Evolutionary conservation across 2,888 invertebrate species (phyloP), one percentile per base, ranked within the genome.

Genomic region (Drosophila austrosaltans): DNA sequence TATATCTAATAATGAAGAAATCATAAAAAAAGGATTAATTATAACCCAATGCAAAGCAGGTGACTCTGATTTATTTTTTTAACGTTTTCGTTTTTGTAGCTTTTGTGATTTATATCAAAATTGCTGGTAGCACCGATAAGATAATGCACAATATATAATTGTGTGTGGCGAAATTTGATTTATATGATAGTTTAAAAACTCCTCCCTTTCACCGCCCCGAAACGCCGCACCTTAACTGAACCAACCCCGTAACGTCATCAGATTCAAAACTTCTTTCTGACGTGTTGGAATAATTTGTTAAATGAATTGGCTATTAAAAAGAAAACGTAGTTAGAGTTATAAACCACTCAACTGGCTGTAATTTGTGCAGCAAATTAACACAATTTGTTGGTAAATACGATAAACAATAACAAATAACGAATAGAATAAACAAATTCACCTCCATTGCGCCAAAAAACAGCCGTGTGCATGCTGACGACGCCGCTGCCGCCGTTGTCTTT

Each of bases 1-100:
- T 82, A 97, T 94, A 92, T 97, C 96, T 96, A 93, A 2, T 76
- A 81, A 44, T 36, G 30, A 69, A 16, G 3, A 48, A 25, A 48
- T 48, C 48, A 48, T 48, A 12, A 48, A 58, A n/a, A 36, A 56
- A 16, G 28, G 39, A 59, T 40, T 59, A 40, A 25, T 59, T 59
- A 44, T 40, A 40, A n/a, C n/a, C n/a, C 22, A 48, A n/a, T 30
- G 30, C 42, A 30, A 56, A 36, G 28, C 53, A 62, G 62, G 53
- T 59, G 58, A 20, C 48, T 63, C 54, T 30, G 32, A 30, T 40
- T 59, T 59, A 12, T 54, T 12, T 48, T 22, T 48, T 48, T 5
- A 10, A 25, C 48, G 48, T 48, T 25, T 22, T 48, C 12, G 3
- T 48, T 48, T 66, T 53, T 25, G 59, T 48, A 40, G 61, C 36